Conservation (phyloP, 2,113 vertebrate genomes). For the Panthera leo region DNA sequence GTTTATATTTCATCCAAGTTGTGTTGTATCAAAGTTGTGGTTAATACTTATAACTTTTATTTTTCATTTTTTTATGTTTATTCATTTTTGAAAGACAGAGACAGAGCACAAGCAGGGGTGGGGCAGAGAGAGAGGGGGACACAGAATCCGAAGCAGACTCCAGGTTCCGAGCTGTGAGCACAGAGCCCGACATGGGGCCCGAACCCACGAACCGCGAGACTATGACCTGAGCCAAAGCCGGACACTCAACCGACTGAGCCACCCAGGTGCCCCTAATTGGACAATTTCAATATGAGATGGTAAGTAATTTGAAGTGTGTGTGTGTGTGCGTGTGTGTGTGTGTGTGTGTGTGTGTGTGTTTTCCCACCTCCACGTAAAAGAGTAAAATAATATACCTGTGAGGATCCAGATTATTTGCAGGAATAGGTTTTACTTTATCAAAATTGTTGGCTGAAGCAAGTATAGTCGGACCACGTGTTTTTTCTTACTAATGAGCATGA, state of each 20-base stretch:
- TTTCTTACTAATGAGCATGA: too few species aligned
- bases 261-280: too few species aligned
- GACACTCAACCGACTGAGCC: too few species aligned
- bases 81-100: too few species aligned
- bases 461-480: accelerated
- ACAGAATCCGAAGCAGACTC: too few species aligned
- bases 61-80: too few species aligned
- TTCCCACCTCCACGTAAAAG: background rate
- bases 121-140: too few species aligned
- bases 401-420: background rate
- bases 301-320: background rate
- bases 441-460: background rate
- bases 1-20: background rate
- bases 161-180: too few species aligned
- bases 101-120: too few species aligned
- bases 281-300: background rate
- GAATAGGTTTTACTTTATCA: background rate
- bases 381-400: background rate
- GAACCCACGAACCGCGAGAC: too few species aligned
- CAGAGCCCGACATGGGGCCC: too few species aligned
- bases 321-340: background rate
- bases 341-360: background rate
- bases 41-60: background rate
- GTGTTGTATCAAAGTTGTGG: background rate
- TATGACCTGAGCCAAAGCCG: too few species aligned